phyloP scores from a whole-genome alignment of 2,888 invertebrate species.

The Alloscopus bannaensis region DNA sequence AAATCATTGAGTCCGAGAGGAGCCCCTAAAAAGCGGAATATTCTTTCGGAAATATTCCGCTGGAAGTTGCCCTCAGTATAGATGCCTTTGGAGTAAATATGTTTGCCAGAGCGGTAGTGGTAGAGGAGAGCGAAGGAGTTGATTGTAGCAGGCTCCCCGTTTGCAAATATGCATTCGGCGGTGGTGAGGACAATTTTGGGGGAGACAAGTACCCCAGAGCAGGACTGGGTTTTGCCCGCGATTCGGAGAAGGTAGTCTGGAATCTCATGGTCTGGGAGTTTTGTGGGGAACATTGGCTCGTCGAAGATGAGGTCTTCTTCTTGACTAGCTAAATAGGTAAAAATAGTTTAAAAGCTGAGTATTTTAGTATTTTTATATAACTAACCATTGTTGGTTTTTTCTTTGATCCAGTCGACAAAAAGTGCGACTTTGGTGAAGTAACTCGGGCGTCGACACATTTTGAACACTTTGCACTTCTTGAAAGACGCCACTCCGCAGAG shows the following conservation, averaged over 20 bases:
- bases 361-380: background rate
- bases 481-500: constrained; percentile 41
- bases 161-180: constrained; percentile 20
- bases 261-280: background rate
- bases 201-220: constrained; percentile 20
- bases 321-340: constrained; percentile 15
- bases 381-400: constrained; percentile 32
- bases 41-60: background rate
- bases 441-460: constrained; percentile 14
- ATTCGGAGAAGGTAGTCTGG: constrained; percentile 25
- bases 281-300: constrained; percentile 11
- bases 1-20: background rate
- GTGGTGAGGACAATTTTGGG: constrained; percentile 6
- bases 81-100: background rate
- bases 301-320: constrained; percentile 27
- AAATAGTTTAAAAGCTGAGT: background rate
- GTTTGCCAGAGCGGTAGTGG: background rate
- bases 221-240: constrained; percentile 9
- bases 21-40: background rate
- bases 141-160: background rate
- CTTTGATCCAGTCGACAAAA: constrained; percentile 26
- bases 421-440: constrained; percentile 10
- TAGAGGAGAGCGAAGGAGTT: background rate
- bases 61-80: background rate
- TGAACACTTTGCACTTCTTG: constrained; percentile 11